Evolutionary conservation across 2,113 vertebrate genomes (phyloP), one percentile per base, ranked within the genome.

Genomic region (Bubo blakistoni): DNA sequence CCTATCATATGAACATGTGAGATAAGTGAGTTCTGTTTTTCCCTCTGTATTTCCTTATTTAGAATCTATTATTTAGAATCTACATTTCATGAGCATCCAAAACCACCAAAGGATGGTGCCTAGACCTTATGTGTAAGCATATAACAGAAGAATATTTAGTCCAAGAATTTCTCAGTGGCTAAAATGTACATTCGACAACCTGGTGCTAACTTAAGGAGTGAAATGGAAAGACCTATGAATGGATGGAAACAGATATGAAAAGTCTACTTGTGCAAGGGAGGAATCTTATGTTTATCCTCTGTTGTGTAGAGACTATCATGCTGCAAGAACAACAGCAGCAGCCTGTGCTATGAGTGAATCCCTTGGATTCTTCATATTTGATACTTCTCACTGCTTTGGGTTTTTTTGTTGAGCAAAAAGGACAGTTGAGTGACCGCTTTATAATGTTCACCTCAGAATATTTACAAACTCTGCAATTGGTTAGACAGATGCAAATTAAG

Each of bases 51-150:
- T 84, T 83, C 10, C 52, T 76, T 90, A 18, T 78, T 93, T 85
- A 52, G 44, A 88, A 15, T 36, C 25, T 54, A 2, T 58, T 84
- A 36, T 66, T 91, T 69, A 57, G 40, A 82, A 73, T 82, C 19
- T 72, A 3, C 7, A 7, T 78, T 92, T 88, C 7, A 5, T 21
- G 24, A 90, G 20, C 12, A 30, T 80, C 59, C 42, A 52, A 34
- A 89, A 5, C 9, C 32, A 34, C 24, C 25, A 29, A 40, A 61
- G 11, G 42, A 16, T 65, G 10, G 16, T 89, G 47, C 42, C 32
- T 29, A 11, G 55, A 52, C 36, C 22, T 49, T 69, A 34, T 0
- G 0, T 30, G 4, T 13, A 27, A 29, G 11, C 22, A 8, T 27
- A 2, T 49, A 34, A 34, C 10, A 25, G n/a, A 29, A 46, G 29